Base-by-base conservation (phyloP, 2,888 invertebrate genomes). In the Tenodera sinensis region DNA sequence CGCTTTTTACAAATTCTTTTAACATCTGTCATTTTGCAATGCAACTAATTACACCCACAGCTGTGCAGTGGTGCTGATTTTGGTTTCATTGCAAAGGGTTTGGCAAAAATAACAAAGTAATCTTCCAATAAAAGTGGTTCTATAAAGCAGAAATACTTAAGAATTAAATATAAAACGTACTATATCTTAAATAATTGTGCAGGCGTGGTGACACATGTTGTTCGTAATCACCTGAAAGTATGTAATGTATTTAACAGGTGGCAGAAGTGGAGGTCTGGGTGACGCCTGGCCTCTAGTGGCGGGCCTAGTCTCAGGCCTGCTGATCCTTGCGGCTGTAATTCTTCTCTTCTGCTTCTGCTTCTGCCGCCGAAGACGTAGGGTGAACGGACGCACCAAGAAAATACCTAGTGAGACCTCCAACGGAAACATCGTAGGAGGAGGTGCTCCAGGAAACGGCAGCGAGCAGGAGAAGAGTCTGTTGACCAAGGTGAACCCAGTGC, bases 391-490 rank as follows among this genome's bases (percentile, higher is more conserved):
- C 28, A 81, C 96, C 91, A 96, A 95, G 92, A 92, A 92, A 90
- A 91, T 92, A 81, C 92, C 92, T 82, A 93, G 94, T 88, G 95
- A 95, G 84, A 94, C 95, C 0, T 95, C 96, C 42, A 96, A 96
- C 90, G 96, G 95, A 12, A 95, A 96, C 91, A 96, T 97, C 20
- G 94, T 96, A 91, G 30, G 83, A 20, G 95, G 97, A 90, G 96
- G 97, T 92, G 54, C 54, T 3, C 54, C 54, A 25, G 96, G 96
- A 1, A 96, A 96, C 3, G 90, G 90, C 28, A 96, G 96, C 90
- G 97, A 98, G 92, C 97, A 97, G 94, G 97, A 97, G 92, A 97
- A 98, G 93, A 97, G 97, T 90, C 93, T 97, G 87, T 96, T 98
- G 91, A 96, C 97, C 3, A 96, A 97, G 88, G 97, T 97, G 47